These are phyloP conservation scores for Acanthoscelides obtectus DNA, from an alignment of 2,888 invertebrate genomes.

Conservation along the genomic window DNA sequence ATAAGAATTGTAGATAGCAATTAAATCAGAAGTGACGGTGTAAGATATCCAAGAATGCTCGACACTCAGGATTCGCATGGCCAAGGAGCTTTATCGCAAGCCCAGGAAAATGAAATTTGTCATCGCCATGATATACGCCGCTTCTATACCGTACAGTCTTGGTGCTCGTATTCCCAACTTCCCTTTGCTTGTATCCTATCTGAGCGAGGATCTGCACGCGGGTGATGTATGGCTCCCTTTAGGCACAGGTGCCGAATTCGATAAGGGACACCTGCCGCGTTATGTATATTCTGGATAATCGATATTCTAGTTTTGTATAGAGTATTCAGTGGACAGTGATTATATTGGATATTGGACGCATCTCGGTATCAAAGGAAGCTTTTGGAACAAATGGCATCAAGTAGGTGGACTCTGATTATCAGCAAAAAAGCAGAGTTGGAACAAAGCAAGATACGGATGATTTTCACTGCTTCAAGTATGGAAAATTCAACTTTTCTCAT, in stretches of 20 bases:
- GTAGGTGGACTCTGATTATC: no score
- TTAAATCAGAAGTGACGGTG: no score
- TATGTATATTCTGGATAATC: not conserved
- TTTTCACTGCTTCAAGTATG: no score
- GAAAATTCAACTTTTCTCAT: no score
- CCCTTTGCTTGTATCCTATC: constrained; percentile 1
- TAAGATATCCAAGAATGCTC: no score
- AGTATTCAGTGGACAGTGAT: not conserved
- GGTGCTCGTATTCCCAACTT: constrained; percentile 1
- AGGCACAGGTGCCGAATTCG: not conserved
- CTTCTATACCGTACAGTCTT: not conserved
- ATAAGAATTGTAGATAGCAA: no score
- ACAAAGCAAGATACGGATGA: no score
- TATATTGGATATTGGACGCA: not conserved
- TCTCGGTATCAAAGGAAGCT: no score
- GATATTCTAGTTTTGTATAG: not conserved
- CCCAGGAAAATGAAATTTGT: constrained; percentile 1
- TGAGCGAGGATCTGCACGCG: not conserved
- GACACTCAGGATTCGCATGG: not conserved
- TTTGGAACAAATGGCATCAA: no score
- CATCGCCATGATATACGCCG: not conserved
- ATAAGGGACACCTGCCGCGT: not conserved
- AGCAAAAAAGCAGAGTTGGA: no score
- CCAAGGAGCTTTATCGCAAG: not conserved
- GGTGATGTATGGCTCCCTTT: constrained; percentile 1